These are phyloP conservation scores for Panagrolaimus sp. DNA, from an alignment of 1,140 invertebrate species.

Conservation along the genomic window DNA sequence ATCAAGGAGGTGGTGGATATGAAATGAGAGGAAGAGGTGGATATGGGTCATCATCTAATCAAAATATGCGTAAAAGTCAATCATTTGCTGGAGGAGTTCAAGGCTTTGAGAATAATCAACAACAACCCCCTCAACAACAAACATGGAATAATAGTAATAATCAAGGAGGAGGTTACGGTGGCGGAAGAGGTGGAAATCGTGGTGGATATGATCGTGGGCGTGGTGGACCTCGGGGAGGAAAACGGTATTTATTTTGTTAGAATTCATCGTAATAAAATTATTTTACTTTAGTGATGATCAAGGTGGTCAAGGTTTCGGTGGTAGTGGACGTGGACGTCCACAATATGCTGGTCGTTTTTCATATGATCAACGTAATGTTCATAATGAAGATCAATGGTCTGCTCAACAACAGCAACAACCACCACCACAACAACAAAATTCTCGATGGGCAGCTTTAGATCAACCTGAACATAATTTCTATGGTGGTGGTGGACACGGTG, in stretches of 20 bases:
- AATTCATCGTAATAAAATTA: background rate
- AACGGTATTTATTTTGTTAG: background rate
- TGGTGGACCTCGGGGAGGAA: constrained; percentile 13
- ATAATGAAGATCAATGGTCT: constrained; percentile 46
- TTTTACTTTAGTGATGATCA: background rate
- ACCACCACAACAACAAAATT: constrained; percentile 21
- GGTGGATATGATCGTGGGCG: constrained; percentile 23
- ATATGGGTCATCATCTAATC: constrained; percentile 17
- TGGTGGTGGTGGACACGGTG: background rate
- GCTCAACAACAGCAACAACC: constrained; percentile 24
- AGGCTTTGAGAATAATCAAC: constrained; percentile 17
- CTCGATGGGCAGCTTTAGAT: constrained; percentile 31
- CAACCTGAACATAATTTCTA: constrained; percentile 15
- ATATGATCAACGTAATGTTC: constrained; percentile 43
- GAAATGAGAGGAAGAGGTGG: constrained; percentile 14
- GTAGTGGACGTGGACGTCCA: constrained; percentile 21
- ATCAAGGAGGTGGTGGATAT: constrained; percentile 11
- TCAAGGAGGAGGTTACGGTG: background rate
- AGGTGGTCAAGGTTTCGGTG: background rate
- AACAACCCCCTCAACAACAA: constrained; percentile 7
- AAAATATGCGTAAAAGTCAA: constrained; percentile 37
- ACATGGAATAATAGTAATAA: background rate
- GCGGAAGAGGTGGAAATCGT: background rate
- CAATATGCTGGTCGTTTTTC: constrained; percentile 44
- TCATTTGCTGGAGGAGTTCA: constrained; percentile 43